Base-by-base conservation (phyloP, 2,888 invertebrate species). In the Miltochrista miniata region DNA sequence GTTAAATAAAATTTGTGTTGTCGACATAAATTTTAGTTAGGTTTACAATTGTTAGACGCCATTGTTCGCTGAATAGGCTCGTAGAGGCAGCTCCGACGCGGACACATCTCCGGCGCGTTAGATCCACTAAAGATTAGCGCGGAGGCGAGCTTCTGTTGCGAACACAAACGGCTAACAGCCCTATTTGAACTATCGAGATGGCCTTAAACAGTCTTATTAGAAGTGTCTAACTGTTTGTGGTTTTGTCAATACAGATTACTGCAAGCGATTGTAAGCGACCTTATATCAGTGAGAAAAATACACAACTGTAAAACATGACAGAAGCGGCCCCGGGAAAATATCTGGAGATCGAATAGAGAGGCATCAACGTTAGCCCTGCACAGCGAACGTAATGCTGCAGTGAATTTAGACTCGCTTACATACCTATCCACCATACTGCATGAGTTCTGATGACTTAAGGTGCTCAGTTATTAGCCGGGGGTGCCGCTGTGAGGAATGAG, bases 191-290 rank as follows among this genome's bases (percentile, higher is more conserved):
- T 40, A 49, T 52, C 52, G 44, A 51, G 58, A 64, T 60, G 60
- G 53, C 64, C 60, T 60, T 47, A 51, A 42, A 54, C 47, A 54
- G 43, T 50, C 60, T 62, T 57, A 64, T 65, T 64, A 65, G 40
- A 12, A 15, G 45, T 48, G 44, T 51, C 59, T 12, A 50, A 47
- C 42, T 33, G 51, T 48, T 51, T 49, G 45, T 44, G 18, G 36
- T 51, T 44, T 18, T 13, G 34, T 30, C 30, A 36, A 7, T 1
- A n/a, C 24, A n/a, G 18, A 11, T 38, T 10, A 15, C n/a, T 38
- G 8, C 7, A 38, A 15, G 31, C 11, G 31, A 15, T 11, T 15
- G 11, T 37, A 12, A 9, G 15, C 11, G 15, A 37, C 11, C 37
- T 37, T 38, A 38, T 18, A n/a, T 18, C 18, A 15, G 8, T 2